A percentile compares a stretch with the other conserved stretches of the same genome.
phyloP scores from a whole-genome alignment of 2,113 vertebrate species.

The Lathamus discolor region DNA sequence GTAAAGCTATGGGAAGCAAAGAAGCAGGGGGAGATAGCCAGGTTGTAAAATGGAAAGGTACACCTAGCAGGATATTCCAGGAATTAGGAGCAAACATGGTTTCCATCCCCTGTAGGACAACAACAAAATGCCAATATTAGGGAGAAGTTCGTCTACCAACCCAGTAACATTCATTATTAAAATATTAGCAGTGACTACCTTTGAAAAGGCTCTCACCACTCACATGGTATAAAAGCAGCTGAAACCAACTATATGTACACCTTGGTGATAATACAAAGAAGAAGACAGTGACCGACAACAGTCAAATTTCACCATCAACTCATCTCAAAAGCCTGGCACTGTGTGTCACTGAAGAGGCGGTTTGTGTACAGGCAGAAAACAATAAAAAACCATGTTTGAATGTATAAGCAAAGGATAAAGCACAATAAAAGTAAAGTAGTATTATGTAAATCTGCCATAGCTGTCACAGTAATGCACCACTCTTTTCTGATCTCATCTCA shows the following conservation, averaged over 20 bases:
- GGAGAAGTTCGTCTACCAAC: neutral
- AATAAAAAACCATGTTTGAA: neutral
- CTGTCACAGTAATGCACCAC: neutral
- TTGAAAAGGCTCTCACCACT: neutral
- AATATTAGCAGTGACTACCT: neutral
- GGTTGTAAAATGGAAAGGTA: neutral
- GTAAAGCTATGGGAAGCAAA: neutral
- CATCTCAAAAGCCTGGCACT: neutral
- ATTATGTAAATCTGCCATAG: neutral
- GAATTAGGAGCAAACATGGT: neutral
- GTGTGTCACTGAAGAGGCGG: neutral
- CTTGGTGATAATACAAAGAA: neutral
- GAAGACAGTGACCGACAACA: neutral
- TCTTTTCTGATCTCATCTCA: constrained; percentile 20
- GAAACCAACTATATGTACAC: neutral
- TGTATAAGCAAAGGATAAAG: neutral
- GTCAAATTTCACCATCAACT: neutral
- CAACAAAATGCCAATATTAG: neutral
- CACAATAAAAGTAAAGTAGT: neutral
- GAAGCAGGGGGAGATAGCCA: neutral
- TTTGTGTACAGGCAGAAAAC: neutral
- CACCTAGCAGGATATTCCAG: neutral
- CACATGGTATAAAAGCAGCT: neutral
- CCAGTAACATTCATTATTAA: neutral
- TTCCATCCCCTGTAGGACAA: neutral